A percentile compares a stretch with the other conserved stretches of the same genome.
phyloP scores from a whole-genome alignment of 2,888 invertebrate genomes.

The Himalopsyche kuldschensis region DNA sequence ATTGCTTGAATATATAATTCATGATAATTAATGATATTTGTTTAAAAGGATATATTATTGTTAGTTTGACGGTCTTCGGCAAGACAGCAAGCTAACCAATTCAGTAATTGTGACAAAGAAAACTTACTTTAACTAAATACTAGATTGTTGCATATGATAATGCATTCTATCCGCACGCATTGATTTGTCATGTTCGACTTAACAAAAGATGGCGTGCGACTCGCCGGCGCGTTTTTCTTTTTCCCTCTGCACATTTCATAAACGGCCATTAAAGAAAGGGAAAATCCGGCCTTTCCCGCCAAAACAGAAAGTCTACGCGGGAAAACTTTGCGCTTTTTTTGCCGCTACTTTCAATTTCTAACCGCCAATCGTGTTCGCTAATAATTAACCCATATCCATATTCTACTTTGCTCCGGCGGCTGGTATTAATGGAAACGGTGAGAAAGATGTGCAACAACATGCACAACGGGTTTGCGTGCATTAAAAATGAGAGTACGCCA shows the following conservation, averaged over 20 bases:
- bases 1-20: too few relatives aligned
- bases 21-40: too few relatives aligned
- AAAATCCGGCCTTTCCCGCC: slow-evolving; percentile 11
- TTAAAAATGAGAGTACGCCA: background rate
- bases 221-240: background rate
- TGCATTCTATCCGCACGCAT: background rate
- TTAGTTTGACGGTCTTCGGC: too few relatives aligned
- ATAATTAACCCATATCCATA: background rate
- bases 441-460: background rate
- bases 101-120: too few relatives aligned
- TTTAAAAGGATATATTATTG: too few relatives aligned
- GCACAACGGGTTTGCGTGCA: background rate
- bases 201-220: background rate
- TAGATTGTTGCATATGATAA: background rate
- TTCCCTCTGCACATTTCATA: background rate
- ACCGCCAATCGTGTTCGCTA: background rate
- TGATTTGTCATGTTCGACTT: background rate
- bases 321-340: slow-evolving; percentile 8
- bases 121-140: too few relatives aligned
- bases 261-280: slow-evolving; percentile 1
- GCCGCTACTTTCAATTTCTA: slow-evolving; percentile 12
- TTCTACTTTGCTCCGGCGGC: background rate
- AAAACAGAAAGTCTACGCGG: slow-evolving; percentile 2
- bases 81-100: too few relatives aligned
- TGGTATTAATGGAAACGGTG: background rate